Base-by-base conservation (phyloP, 2,888 invertebrate genomes). In the Luffia ferchaultella region DNA sequence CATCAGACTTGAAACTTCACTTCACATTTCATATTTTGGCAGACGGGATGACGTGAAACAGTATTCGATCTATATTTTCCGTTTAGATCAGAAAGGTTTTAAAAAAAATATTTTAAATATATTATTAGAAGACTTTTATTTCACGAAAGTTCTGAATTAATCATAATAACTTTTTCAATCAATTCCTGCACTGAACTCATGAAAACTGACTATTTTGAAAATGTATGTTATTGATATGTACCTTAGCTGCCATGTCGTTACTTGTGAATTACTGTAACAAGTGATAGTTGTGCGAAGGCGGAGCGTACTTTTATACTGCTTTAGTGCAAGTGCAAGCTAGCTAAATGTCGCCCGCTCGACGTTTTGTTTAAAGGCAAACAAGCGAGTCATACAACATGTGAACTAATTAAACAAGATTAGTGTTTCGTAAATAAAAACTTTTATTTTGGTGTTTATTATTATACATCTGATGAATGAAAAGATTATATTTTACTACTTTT, bases 171-270 rank as follows among this genome's bases (percentile, higher is more conserved):
- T n/a, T n/a, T n/a, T n/a, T n/a, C n/a, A n/a, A n/a, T n/a, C n/a
- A n/a, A n/a, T n/a, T n/a, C n/a, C n/a, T n/a, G n/a, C n/a, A n/a
- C n/a, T n/a, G n/a, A n/a, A n/a, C n/a, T n/a, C n/a, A n/a, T n/a
- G n/a, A n/a, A n/a, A n/a, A n/a, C n/a, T n/a, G n/a, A n/a, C n/a
- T n/a, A n/a, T n/a, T n/a, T n/a, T n/a, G n/a, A n/a, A n/a, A n/a
- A n/a, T n/a, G n/a, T n/a, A n/a, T 30, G 5, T 16, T 42, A 7
- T 42, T 5, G 3, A 42, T 5, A 42, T 42, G 62, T 80, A 82
- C 82, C 82, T 82, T 82, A 65, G 80, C 75, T 73, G 80, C 78
- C 82, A 82, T 82, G 77, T 69, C 76, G 70, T 62, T 69, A 66
- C 75, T 71, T 70, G 65, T 73, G 71, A 65, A 73, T 67, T 73